Evolutionary conservation across 2,797 vertebrate genomes (phyloP), one percentile per base, ranked within the genome.

Genomic region (Chloroceryle inda): DNA sequence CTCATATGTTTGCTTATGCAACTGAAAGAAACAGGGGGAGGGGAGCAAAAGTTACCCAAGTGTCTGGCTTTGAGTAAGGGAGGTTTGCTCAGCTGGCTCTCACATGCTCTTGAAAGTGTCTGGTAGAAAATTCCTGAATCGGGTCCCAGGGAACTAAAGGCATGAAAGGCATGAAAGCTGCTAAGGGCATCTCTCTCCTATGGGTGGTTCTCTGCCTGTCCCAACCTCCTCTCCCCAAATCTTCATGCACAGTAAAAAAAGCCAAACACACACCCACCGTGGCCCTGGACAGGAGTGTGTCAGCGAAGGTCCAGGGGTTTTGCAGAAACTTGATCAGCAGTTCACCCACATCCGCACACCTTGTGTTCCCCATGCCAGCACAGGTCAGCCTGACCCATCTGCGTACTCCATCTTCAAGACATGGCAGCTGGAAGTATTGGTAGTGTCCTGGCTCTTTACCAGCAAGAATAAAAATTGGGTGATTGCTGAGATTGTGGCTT

Each of bases 101-200:
- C 93, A 91, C 91, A 53, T 75, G 89, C 75, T 94, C 45, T 45
- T 92, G 69, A 76, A 92, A 90, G 56, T 94, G 62, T 94, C 93
- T 78, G 78, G 84, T 71, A 85, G 91, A 87, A 92, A 90, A 97
- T 97, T 97, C 96, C 92, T 96, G 86, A 94, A 92, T 72, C 27
- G 2, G 55, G 88, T 96, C 92, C 95, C 85, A 74, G 85, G 74
- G 81, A 86, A 53, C 85, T 91, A 58, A 44, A 64, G 88, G 74
- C 93, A 95, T 67, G 95, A 82, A 62, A 96, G 80, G 86, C 86
- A 96, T 73, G 95, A 95, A 85, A 94, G 79, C 87, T 89, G 86
- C 80, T 38, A 61, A 82, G 68, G 81, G 62, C 85, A 74, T 94
- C 78, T 73, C 88, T 94, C 35, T 31, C 19, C 52, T 55, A 0